Base-by-base conservation (phyloP, 2,113 vertebrate species). In the Cephalopholis sonnerati region DNA sequence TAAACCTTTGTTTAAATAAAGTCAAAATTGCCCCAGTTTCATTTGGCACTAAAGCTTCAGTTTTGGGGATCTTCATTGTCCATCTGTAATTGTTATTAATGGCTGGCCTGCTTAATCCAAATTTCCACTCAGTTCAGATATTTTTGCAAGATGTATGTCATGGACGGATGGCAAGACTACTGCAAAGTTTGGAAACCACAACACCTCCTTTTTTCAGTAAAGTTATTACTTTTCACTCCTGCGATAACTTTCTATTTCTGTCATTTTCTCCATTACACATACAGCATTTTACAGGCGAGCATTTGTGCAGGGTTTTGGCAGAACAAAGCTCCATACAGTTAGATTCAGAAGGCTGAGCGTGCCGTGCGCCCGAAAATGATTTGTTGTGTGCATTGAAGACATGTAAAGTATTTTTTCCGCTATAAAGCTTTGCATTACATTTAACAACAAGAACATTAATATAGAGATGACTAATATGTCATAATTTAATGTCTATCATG, bases 61-160 rank as follows among this genome's bases (percentile, higher is more conserved):
- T 64, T 84, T 67, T 77, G 74, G 22, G 39, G 55, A 41, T 84
- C 54, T 76, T 82, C 62, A 68, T 24, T 27, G 68, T 53, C 77
- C 84, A 86, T 87, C 90, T 94, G 88, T 65, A 68, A 77, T 67
- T 83, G 76, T 77, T 70, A 91, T 93, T 87, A 87, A 79, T 50
- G 1, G 39, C 58, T 83, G 75, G 55, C 63, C 73, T 25, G 46
- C 69, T 85, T 58, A 18, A 71, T 36, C 86, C 58, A 70, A 11
- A 77, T 92, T 85, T 91, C 84, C 87, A 80, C 68, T 79, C 17
- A 9, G 59, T 83, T 76, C 44, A 66, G 53, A 77, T 75, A 75
- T 84, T 85, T 85, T 57, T 72, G 68, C 54, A 78, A 57, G 74
- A 90, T 80, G 79, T 81, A 51, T 77, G 81, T 88, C 77, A 71